Base-by-base conservation (phyloP, 2,797 vertebrate genomes). In the Sitta carolinensis region DNA sequence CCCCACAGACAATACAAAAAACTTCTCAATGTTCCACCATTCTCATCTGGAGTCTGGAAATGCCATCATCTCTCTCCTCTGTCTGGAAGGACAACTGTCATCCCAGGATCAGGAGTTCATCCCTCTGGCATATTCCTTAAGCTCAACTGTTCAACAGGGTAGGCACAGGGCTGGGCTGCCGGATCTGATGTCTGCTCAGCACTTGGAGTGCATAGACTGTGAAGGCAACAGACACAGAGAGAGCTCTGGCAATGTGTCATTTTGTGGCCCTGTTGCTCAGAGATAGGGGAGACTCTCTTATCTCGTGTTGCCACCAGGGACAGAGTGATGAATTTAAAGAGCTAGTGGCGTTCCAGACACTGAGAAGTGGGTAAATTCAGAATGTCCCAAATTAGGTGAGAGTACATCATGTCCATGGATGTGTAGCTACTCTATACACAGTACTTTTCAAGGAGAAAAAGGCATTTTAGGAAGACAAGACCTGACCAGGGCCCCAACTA, bases 41-140 rank as follows among this genome's bases (percentile, higher is more conserved):
- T 88, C 5, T 0, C 11, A 5, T 55, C 50, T 61, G 29, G 54
- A 61, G 11, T 29, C 17, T 81, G 47, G 79, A 84, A 16, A 78
- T 20, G 64, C 29, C 36, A 38, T 15, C 0, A 0, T 23, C 38
- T 66, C 69, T 10, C 1, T 64, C 5, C 45, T 13, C 1, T 23
- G 36, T 34, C 47, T 75, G 77, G 47, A 84, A 27, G 19, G 15
- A 90, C 30, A 75, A 27, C 55, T 20, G 29, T 7, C 38, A 57
- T 22, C 17, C 47, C 54, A 30, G 6, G 45, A 61, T 40, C 19
- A 42, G 68, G 10, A 67, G 17, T 64, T 50, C 15, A 4, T 74
- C 50, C 22, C 45, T 16, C 2, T 27, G 38, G 18, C 10, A 5
- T 64, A 32, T 70, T 91, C 87, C 64, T 43, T 36, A 91, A 30